A percentile compares a stretch with the other conserved stretches of the same genome.
These are phyloP conservation scores for Rhyacophila evoluta DNA, from an alignment of 2,888 invertebrate genomes.

Conservation along the genomic window DNA sequence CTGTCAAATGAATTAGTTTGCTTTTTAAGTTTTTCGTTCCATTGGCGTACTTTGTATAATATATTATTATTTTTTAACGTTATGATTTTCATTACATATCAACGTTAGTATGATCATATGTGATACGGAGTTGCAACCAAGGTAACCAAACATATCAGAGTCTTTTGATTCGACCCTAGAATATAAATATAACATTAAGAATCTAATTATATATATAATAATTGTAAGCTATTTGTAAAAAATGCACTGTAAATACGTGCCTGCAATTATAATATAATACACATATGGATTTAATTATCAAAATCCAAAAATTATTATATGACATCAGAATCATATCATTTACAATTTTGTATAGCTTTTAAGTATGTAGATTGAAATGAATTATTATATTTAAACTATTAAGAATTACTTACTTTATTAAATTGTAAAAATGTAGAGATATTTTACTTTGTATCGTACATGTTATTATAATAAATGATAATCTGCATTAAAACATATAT, in stretches of 20 bases:
- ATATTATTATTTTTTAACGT: background rate
- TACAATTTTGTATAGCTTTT: background rate
- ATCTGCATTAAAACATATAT: no score
- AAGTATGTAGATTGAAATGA: constrained; percentile 28
- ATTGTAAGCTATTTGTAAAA: constrained; percentile 27
- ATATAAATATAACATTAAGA: constrained; percentile 54
- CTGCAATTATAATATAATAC: background rate
- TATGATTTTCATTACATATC: constrained; percentile 9
- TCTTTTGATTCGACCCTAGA: constrained; percentile 73
- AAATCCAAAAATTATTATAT: background rate
- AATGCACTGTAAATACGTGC: constrained; percentile 44
- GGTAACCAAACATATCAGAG: constrained; percentile 81
- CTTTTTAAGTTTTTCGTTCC: no score
- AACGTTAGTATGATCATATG: constrained; percentile 54
- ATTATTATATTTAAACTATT: background rate
- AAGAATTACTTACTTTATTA: background rate
- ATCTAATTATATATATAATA: constrained; percentile 40
- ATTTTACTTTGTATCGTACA: background rate
- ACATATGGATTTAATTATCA: background rate
- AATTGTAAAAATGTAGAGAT: constrained; percentile 34
- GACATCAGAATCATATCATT: constrained; percentile 29
- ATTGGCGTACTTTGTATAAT: no score
- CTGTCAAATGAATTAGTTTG: no score
- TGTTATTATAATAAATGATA: no score
- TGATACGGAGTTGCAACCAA: constrained; percentile 73